Evolutionary conservation across 2,888 invertebrate genomes (phyloP), one percentile per base, ranked within the genome.

Genomic region (Sclerodermus sp.): DNA sequence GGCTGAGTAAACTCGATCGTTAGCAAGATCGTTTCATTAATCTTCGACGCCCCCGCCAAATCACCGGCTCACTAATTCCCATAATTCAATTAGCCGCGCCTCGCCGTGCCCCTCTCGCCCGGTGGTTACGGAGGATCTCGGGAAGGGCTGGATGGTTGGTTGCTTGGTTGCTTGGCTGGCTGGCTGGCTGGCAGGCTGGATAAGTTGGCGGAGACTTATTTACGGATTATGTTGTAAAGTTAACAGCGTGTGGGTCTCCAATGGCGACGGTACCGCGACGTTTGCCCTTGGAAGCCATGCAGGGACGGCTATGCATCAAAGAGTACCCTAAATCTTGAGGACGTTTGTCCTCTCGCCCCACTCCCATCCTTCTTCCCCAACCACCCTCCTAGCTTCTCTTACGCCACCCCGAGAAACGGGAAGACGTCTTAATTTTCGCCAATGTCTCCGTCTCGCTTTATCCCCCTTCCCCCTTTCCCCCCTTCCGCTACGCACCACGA

Each of bases 51-150:
- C 73, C 70, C 63, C 60, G 61, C 53, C 68, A 65, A 73, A 74
- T 74, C 72, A 68, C 66, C 64, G 64, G 53, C 53, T 58, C 65
- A 59, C 66, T 70, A 70, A 75, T 74, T 73, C 72, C 68, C 64
- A 71, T 75, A 70, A 76, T 74, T 74, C 73, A 70, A 73, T 75
- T 72, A 74, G 68, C 62, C 53, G 52, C 58, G 40, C 52, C 48
- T 50, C 57, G 48, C 38, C 48, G 49, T 51, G 50, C 53, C 42
- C 17, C 17, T 17, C 38, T 36, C 23, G 36, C 49, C 43, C 38
- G 30, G 44, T 44, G 30, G 15, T 31, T 30, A 29, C 51, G 44
- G 43, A 54, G 41, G 43, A 30, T 38, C 37, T 13, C 34, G 31
- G 51, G 18, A 54, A 36, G 39, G 38, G 42, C 51, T 55, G 46